Percentiles rank a stretch among this genome's conserved stretches.
Conservation (phyloP, 2,797 vertebrate species). For the Phoxinus dragarum region DNA sequence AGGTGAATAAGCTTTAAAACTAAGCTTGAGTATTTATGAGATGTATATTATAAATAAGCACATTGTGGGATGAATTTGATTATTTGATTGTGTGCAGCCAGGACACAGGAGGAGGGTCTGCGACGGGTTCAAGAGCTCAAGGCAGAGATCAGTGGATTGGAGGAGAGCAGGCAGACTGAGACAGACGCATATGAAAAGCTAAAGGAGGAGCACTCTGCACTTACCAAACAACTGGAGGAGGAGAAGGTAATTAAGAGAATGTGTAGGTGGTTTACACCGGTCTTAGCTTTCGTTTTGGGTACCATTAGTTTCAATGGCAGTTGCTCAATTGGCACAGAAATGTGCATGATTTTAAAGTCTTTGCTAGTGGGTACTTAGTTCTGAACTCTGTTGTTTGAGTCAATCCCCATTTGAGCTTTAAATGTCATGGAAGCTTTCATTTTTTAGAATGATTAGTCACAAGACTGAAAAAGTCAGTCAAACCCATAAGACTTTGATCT, state of each 20-base stretch:
- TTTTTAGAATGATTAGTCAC: too few relatives aligned
- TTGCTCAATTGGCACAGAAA: neutral
- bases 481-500: neutral
- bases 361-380: neutral
- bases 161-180: constrained; percentile 73
- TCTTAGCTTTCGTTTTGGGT: neutral
- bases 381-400: neutral
- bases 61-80: neutral
- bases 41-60: neutral
- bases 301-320: neutral
- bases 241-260: constrained; percentile 76
- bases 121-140: constrained; percentile 76
- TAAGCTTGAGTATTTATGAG: neutral
- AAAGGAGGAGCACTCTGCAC: constrained; percentile 73
- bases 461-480: neutral
- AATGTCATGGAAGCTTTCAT: too few relatives aligned
- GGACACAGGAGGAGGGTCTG: constrained; percentile 78
- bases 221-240: constrained; percentile 76
- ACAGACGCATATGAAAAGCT: constrained; percentile 74
- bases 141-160: constrained; percentile 78
- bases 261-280: neutral
- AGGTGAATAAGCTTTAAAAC: constrained; percentile 72
- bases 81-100: constrained; percentile 62
- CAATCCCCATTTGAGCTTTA: neutral
- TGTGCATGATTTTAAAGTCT: neutral